These are phyloP conservation scores for Hippocampus barbouri DNA, from an alignment of 2,113 vertebrate species.

Conservation along the genomic window DNA sequence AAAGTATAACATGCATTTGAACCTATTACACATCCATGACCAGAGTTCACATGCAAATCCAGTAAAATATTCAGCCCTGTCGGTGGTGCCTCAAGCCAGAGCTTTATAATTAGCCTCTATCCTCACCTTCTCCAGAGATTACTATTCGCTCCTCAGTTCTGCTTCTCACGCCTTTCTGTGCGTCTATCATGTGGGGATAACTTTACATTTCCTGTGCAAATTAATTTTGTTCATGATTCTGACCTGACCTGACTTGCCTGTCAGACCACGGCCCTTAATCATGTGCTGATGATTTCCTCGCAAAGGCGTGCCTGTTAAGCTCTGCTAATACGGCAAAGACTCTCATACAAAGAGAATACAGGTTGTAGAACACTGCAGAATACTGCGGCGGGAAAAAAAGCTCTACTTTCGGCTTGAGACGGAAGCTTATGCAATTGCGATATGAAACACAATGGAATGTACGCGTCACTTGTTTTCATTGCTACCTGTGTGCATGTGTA, in stretches of 20 bases:
- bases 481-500: too few relatives aligned
- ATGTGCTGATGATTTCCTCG: conserved; percentile 42
- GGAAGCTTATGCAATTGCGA: not conserved
- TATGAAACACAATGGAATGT: not conserved
- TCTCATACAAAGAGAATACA: not conserved
- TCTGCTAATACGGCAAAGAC: conserved; percentile 20
- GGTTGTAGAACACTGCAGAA: not conserved
- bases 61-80: conserved; percentile 12
- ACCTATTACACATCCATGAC: not conserved
- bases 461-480: too few relatives aligned
- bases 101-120: conserved; percentile 31
- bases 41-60: not conserved
- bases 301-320: conserved; percentile 12
- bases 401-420: not conserved
- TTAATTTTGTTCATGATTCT: conserved; percentile 46
- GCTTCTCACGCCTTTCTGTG: not conserved
- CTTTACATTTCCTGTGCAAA: conserved; percentile 41
- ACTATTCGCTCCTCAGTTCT: not conserved
- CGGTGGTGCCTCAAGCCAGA: conserved; percentile 2
- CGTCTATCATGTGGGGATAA: conserved; percentile 5
- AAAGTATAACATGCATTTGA: not conserved
- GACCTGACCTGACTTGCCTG: conserved; percentile 56
- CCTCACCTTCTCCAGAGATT: conserved; percentile 27
- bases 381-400: not conserved
- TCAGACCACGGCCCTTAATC: conserved; percentile 39